These are phyloP conservation scores for Cherax destructor DNA, from an alignment of 1,140 invertebrate species.

Conservation along the genomic window DNA sequence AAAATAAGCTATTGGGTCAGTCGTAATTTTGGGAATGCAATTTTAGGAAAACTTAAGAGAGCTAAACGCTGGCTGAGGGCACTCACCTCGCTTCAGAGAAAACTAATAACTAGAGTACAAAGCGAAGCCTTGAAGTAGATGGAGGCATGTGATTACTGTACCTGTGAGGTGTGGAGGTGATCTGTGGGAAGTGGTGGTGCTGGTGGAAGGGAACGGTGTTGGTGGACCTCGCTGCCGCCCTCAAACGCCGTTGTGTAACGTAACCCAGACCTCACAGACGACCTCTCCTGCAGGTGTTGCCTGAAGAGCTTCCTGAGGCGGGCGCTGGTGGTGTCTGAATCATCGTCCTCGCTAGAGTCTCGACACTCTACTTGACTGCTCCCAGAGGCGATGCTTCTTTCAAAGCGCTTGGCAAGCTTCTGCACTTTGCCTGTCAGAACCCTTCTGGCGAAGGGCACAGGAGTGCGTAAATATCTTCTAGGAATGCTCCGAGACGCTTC, in stretches of 20 bases:
- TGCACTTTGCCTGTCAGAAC: slow-evolving; percentile 59
- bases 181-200: background rate
- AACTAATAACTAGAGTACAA: background rate
- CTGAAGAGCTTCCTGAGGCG: slow-evolving; percentile 36
- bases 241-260: slow-evolving; percentile 15
- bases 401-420: slow-evolving; percentile 48
- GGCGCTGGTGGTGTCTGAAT: slow-evolving; percentile 43
- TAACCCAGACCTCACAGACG: background rate
- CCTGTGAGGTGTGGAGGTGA: slow-evolving; percentile 16
- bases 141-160: background rate
- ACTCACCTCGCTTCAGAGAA: background rate
- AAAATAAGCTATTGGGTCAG: background rate
- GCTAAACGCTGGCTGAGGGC: too few relatives aligned
- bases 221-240: background rate
- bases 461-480: background rate
- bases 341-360: slow-evolving; percentile 30
- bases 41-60: background rate
- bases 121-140: background rate
- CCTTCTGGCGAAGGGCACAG: slow-evolving; percentile 48
- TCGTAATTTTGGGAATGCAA: background rate
- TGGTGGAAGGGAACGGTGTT: background rate
- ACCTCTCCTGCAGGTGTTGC: background rate
- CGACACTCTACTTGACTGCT: slow-evolving; percentile 3
- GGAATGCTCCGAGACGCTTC: background rate
- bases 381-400: slow-evolving; percentile 20